Evolutionary conservation across 2,797 vertebrate genomes (phyloP).

Genomic region (Neosilurus hyrtlii): DNA sequence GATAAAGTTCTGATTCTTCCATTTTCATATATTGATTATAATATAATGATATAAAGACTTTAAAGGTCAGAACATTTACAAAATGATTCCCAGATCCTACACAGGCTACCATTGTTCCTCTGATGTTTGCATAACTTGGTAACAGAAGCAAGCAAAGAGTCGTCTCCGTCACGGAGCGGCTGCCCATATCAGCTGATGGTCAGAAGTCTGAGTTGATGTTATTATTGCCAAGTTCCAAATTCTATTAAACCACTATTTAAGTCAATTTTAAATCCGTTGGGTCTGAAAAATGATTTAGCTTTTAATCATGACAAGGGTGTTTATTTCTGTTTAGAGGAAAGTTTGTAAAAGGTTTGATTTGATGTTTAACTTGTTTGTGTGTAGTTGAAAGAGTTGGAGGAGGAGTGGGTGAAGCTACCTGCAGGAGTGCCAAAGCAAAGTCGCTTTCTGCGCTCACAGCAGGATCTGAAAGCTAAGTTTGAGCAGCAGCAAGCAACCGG

Average conservation of each 20-base stretch:
- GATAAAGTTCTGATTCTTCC: background rate
- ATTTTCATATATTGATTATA: background rate
- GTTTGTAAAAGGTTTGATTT: background rate
- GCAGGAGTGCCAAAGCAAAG: conserved; percentile 82
- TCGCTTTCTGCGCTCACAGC: conserved; percentile 93
- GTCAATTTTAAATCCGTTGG: background rate
- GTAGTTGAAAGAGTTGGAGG: conserved; percentile 94
- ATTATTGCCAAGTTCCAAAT: background rate
- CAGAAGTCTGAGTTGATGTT: background rate
- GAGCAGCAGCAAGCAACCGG: conserved; percentile 87
- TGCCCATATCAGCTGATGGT: background rate
- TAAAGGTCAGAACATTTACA: background rate
- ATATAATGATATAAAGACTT: background rate
- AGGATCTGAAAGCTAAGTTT: conserved; percentile 93
- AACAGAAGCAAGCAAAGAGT: background rate
- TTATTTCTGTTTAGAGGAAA: background rate
- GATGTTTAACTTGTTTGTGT: background rate
- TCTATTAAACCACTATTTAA: background rate
- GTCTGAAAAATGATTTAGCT: background rate
- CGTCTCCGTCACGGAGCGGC: background rate
- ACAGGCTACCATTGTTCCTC: background rate
- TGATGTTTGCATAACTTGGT: background rate
- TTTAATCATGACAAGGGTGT: background rate
- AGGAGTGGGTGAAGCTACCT: conserved; percentile 94
- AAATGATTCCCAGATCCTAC: background rate